Evolutionary conservation across 2,797 vertebrate genomes (phyloP), one percentile per base, ranked within the genome.

Genomic region (Etheostoma nigrum): DNA sequence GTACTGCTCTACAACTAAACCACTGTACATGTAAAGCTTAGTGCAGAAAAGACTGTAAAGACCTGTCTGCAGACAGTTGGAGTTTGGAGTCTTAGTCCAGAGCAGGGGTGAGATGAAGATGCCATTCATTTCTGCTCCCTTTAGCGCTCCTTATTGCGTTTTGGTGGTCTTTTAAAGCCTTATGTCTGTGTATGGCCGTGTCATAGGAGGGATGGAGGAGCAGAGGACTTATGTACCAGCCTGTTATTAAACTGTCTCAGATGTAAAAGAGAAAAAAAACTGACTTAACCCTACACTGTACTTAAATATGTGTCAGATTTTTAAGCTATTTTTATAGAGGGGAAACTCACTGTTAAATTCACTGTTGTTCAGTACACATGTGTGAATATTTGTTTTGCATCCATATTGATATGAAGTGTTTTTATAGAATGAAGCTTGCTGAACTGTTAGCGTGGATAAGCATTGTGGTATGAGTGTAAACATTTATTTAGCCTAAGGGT

Each of bases 281-380:
- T 49, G 67, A 91, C 86, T 88, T 79, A 93, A 90, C 72, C 87
- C 86, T 84, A 93, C 90, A 92, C 92, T 95, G 90, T 95, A 91
- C 83, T 85, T 82, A 92, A 90, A 84, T 86, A 88, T 82, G 78
- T 92, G 90, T 95, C 92, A 95, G 93, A 95, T 96, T 94, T 94
- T 88, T 93, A 93, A 94, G 88, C 92, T 95, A 95, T 96, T 96
- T 96, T 96, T 95, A 93, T 95, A 95, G 84, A 91, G 72, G 78
- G 86, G 85, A 79, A 86, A 88, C 36, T 40, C 36, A 40, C 83
- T 88, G 83, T 93, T 91, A 85, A 87, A 76, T 83, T 89, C 66
- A 93, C 88, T 90, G 87, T 94, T 91, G 92, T 94, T 94, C 84
- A 87, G 89, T 92, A 91, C 84, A 89, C 74, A 83, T 25, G 79